phyloP scores from a whole-genome alignment of 2,888 invertebrate genomes.

The Nemotelus nigrinus region DNA sequence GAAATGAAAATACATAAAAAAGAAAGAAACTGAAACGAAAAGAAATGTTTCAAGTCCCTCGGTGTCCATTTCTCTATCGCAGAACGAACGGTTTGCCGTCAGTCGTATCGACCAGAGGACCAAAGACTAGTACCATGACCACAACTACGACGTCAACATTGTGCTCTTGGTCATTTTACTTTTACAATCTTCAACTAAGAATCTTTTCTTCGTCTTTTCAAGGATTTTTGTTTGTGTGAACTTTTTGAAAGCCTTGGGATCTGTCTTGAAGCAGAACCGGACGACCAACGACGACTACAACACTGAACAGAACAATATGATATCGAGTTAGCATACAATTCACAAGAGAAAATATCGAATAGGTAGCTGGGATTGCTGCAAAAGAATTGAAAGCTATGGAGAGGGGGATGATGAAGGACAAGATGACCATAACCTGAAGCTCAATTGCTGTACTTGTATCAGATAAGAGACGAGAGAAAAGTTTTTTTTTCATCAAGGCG shows the following conservation, averaged over 20 bases:
- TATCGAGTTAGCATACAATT: conserved; percentile 1
- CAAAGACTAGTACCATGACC: too few relatives aligned
- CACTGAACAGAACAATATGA: conserved; percentile 24
- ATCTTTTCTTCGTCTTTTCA: conserved; percentile 35
- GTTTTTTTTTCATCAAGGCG: neutral
- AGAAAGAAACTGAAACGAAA: neutral
- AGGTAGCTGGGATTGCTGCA: neutral
- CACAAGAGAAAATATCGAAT: neutral
- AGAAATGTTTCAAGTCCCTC: conserved; percentile 23
- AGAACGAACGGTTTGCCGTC: too few relatives aligned
- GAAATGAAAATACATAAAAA: too few relatives aligned
- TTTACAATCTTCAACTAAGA: conserved; percentile 24
- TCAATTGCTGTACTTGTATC: conserved; percentile 41
- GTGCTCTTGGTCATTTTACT: conserved; percentile 40
- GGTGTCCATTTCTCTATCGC: conserved; percentile 28
- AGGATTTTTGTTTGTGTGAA: conserved; percentile 8
- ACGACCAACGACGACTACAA: too few relatives aligned
- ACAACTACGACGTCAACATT: neutral
- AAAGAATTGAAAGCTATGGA: neutral
- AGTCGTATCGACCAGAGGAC: too few relatives aligned
- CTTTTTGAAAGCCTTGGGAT: neutral
- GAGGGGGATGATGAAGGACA: neutral
- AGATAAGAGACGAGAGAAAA: conserved; percentile 30
- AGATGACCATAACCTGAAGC: conserved; percentile 35
- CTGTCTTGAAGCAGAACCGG: neutral